Conservation (phyloP, 2,888 invertebrate genomes). For the Macropis europaea region DNA sequence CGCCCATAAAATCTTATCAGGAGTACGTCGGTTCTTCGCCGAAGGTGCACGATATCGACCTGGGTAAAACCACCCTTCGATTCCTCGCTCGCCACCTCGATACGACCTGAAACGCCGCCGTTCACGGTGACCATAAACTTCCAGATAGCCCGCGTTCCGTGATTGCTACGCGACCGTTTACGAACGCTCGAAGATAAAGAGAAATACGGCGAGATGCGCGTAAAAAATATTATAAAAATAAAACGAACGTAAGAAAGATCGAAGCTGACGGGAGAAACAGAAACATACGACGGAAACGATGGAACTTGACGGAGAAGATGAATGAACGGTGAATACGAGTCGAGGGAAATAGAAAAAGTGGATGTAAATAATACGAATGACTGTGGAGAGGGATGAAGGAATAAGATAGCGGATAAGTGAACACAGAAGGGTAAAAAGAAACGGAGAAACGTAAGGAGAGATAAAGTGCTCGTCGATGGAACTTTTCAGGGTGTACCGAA, state of each 20-base stretch:
- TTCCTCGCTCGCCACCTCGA: background rate
- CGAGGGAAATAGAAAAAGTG: too few relatives aligned
- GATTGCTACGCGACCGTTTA: conserved; percentile 54
- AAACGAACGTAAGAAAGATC: too few relatives aligned
- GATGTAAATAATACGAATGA: too few relatives aligned
- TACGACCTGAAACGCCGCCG: conserved; percentile 1
- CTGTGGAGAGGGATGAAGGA: too few relatives aligned
- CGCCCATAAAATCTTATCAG: conserved; percentile 33
- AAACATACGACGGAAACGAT: too few relatives aligned
- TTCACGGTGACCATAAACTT: conserved; percentile 50
- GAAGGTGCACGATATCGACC: background rate
- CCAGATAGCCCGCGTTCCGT: conserved; percentile 51
- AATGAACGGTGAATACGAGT: too few relatives aligned
- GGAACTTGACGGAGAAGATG: too few relatives aligned
- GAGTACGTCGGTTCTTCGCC: background rate
- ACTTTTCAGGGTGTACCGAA: background rate
- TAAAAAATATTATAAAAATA: too few relatives aligned
- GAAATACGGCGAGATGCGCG: too few relatives aligned
- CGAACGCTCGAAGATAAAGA: background rate
- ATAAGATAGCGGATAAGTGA: background rate
- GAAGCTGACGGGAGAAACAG: too few relatives aligned
- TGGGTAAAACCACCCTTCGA: background rate
- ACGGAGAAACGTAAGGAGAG: background rate
- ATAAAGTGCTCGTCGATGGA: background rate
- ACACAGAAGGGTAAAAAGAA: conserved; percentile 4